phyloP scores from a whole-genome alignment of 2,113 vertebrate genomes.

The Apaloderma vittatum region DNA sequence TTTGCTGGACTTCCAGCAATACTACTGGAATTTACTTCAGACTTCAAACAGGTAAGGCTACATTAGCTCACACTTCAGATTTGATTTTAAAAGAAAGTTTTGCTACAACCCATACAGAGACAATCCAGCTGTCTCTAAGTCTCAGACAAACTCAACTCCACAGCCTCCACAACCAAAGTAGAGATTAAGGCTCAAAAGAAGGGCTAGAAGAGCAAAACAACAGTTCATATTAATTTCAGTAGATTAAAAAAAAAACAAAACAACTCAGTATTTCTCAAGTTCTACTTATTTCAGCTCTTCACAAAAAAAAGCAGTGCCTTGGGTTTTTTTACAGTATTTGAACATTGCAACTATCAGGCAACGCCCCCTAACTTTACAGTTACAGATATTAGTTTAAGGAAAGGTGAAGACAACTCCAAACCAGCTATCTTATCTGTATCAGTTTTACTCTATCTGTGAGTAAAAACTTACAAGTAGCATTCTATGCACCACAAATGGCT shows the following conservation, averaged over 20 bases:
- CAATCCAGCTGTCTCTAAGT: background rate
- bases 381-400: background rate
- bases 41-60: background rate
- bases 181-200: background rate
- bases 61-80: background rate
- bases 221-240: background rate
- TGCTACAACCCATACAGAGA: background rate
- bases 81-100: background rate
- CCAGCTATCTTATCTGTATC: background rate
- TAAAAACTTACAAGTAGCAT: background rate
- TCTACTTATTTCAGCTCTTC: background rate
- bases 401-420: background rate
- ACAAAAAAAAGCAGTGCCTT: background rate
- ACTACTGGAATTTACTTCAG: background rate
- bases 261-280: background rate
- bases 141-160: background rate
- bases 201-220: background rate
- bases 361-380: background rate
- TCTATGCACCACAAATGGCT: background rate
- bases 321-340: background rate
- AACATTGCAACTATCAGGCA: background rate
- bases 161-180: background rate
- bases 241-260: background rate
- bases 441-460: background rate
- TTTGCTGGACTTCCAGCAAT: background rate